Percentiles rank a stretch among this genome's conserved stretches.
Evolutionary conservation across 2,797 vertebrate species (phyloP).

Genomic region (Potorous gilbertii): DNA sequence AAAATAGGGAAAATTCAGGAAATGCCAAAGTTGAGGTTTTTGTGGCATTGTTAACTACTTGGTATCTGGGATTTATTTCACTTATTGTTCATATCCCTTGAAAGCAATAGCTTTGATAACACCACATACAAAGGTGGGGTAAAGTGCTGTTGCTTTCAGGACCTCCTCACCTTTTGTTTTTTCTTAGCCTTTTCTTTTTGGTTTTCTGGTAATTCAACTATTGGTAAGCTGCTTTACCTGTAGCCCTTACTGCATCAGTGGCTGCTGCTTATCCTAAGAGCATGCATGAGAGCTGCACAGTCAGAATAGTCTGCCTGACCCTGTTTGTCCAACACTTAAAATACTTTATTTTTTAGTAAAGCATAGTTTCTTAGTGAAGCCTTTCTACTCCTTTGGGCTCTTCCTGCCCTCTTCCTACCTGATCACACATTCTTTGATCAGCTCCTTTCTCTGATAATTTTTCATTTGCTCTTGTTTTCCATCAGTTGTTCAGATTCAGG

Average conservation of each 20-base stretch:
- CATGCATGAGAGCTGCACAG: conserved; percentile 61
- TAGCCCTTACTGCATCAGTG: conserved; percentile 54
- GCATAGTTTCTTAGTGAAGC: conserved; percentile 34
- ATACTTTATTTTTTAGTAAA: conserved; percentile 1
- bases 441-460: conserved; percentile 36
- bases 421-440: conserved; percentile 61
- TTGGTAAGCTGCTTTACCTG: conserved; percentile 44
- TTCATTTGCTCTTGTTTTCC: conserved; percentile 66
- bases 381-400: conserved; percentile 37
- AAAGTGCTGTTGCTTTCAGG: conserved; percentile 60
- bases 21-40: conserved; percentile 63
- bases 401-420: background rate
- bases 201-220: background rate
- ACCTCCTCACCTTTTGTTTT: conserved; percentile 58
- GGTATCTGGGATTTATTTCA: conserved; percentile 57
- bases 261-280: conserved; percentile 67
- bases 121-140: conserved; percentile 67
- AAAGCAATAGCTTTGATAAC: conserved; percentile 76
- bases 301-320: conserved; percentile 42
- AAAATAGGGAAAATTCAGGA: conserved; percentile 66
- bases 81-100: conserved; percentile 68
- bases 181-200: conserved; percentile 30
- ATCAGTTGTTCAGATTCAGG: conserved; percentile 54
- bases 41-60: conserved; percentile 71
- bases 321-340: conserved; percentile 34